Percentiles rank a stretch among this genome's conserved stretches.
Conservation (phyloP, 2,113 vertebrate species). For the Ciconia boyciana region DNA sequence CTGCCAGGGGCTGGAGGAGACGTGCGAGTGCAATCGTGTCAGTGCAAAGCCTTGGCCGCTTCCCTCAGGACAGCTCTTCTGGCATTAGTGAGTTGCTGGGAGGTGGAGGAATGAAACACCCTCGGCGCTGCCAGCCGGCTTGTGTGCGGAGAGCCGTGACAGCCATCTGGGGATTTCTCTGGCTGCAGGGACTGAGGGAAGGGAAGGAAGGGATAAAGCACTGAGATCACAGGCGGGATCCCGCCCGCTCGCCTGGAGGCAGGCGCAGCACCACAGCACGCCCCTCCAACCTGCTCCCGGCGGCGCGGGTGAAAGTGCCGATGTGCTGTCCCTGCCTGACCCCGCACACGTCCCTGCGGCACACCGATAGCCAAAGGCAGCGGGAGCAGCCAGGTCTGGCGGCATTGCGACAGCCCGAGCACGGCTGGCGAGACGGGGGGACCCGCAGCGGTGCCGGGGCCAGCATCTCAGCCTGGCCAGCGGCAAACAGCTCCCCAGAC, state of each 20-base stretch:
- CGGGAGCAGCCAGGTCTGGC: not conserved
- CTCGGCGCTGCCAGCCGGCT: not conserved
- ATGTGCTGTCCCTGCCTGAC: constrained; percentile 27
- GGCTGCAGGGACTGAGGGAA: not conserved
- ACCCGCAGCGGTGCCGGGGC: rapidly evolving
- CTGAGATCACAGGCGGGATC: constrained; percentile 5
- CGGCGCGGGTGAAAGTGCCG: not conserved
- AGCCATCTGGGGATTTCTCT: constrained; percentile 7
- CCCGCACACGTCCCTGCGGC: not conserved
- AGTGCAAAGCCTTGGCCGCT: not conserved
- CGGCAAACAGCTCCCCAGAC: not conserved
- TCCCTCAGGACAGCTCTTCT: not conserved
- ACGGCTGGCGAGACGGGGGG: rapidly evolving
- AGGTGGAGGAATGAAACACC: not conserved
- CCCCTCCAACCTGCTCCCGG: not conserved
- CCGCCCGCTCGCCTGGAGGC: not conserved
- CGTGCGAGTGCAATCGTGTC: not conserved
- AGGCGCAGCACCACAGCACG: not conserved
- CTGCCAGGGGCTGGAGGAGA: not conserved
- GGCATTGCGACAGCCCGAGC: rapidly evolving
- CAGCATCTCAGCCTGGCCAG: not conserved
- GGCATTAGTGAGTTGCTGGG: not conserved
- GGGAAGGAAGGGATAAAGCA: constrained; percentile 2
- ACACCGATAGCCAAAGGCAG: not conserved
- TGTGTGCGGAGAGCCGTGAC: not conserved